Evolutionary conservation across 1,140 invertebrate genomes (phyloP).

Genomic region (Drosophila jambulina): DNA sequence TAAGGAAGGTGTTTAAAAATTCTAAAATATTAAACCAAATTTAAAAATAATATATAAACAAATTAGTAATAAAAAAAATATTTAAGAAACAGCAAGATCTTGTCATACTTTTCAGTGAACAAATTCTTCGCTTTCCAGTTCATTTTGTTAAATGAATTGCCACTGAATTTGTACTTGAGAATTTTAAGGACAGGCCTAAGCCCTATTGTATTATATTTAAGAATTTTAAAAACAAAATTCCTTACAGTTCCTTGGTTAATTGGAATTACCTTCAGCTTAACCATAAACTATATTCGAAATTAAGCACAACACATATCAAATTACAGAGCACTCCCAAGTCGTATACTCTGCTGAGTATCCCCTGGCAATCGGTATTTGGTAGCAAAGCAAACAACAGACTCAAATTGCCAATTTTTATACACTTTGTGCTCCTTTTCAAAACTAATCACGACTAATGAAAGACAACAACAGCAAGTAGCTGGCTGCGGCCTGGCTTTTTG

Average conservation of each 20-base stretch:
- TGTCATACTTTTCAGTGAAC: not conserved
- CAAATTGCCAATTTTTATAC: slow-evolving; percentile 60
- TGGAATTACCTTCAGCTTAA: not conserved
- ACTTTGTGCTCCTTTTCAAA: slow-evolving; percentile 62
- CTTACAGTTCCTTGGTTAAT: too few species aligned
- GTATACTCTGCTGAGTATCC: not conserved
- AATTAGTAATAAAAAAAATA: not conserved
- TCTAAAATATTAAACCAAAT: not conserved
- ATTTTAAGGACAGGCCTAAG: too few species aligned
- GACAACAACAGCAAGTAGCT: slow-evolving; percentile 50
- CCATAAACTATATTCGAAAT: not conserved
- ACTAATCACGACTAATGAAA: slow-evolving; percentile 81
- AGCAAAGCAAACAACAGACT: slow-evolving; percentile 43
- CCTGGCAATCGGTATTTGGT: not conserved
- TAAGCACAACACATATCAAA: not conserved
- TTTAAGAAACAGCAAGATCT: not conserved
- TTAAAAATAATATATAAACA: not conserved
- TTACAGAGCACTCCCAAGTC: not conserved
- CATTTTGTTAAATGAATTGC: too few species aligned
- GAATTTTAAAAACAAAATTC: too few species aligned
- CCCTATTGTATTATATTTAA: too few species aligned
- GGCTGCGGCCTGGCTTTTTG: slow-evolving; percentile 47
- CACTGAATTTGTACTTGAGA: too few species aligned
- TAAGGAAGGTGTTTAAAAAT: not conserved
- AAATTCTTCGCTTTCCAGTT: too few species aligned